phyloP scores from a whole-genome alignment of 2,888 invertebrate species.

The Lochmaea capreae region DNA sequence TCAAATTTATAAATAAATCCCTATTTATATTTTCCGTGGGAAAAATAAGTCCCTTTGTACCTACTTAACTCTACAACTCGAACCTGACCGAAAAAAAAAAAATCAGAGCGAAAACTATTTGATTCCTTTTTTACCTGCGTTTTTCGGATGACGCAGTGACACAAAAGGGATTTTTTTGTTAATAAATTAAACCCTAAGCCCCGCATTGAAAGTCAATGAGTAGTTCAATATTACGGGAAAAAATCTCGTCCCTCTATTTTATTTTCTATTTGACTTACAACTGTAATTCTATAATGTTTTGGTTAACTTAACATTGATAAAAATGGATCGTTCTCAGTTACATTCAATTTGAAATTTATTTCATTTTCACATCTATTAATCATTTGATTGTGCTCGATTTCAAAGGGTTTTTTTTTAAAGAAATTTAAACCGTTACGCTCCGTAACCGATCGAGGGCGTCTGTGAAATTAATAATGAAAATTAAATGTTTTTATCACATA shows the following conservation, averaged over 20 bases:
- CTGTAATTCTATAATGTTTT: conserved; percentile 63
- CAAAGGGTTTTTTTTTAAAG: conserved; percentile 47
- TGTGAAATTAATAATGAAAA: conserved; percentile 50
- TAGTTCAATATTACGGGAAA: conserved; percentile 59
- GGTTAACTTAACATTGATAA: conserved; percentile 58
- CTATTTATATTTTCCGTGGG: conserved; percentile 48
- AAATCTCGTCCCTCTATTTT: conserved; percentile 55
- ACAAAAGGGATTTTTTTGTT: conserved; percentile 52
- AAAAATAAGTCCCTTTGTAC: conserved; percentile 55
- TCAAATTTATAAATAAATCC: neutral
- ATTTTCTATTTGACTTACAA: conserved; percentile 58
- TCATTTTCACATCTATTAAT: conserved; percentile 57
- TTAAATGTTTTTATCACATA: conserved; percentile 39
- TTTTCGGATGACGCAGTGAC: conserved; percentile 49
- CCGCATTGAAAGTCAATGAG: conserved; percentile 63
- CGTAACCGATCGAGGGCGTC: conserved; percentile 37
- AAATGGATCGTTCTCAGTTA: conserved; percentile 43
- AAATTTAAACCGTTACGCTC: conserved; percentile 51
- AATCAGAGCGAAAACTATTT: conserved; percentile 56
- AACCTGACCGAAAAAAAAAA: conserved; percentile 53
- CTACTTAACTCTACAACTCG: conserved; percentile 58
- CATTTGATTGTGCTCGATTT: conserved; percentile 51
- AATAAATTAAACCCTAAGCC: conserved; percentile 59
- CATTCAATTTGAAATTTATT: conserved; percentile 46
- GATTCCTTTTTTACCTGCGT: conserved; percentile 54